Conservation (phyloP, 2,113 vertebrate genomes). For the Pongo abelii region DNA sequence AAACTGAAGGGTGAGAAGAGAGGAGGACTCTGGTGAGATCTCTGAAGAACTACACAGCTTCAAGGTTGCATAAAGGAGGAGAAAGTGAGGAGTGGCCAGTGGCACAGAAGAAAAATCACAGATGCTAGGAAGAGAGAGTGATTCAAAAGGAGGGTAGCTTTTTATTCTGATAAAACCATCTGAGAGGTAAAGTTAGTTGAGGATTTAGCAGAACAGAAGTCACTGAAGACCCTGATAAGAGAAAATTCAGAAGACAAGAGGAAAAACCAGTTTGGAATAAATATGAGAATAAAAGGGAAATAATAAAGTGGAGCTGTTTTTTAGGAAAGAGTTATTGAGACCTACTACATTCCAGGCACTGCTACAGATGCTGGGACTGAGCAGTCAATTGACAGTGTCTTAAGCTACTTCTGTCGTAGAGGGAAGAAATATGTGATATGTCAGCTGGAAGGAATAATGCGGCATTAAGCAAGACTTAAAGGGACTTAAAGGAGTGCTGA, state of each 20-base stretch:
- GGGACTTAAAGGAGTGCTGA: background rate
- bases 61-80: background rate
- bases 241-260: background rate
- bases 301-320: background rate
- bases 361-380: background rate
- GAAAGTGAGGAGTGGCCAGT: no score
- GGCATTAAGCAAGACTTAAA: background rate
- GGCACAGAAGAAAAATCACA: background rate
- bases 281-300: background rate
- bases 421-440: background rate
- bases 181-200: background rate
- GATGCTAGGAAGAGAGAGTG: background rate
- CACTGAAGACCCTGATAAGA: background rate
- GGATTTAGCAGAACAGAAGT: background rate
- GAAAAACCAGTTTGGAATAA: background rate
- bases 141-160: background rate
- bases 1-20: background rate
- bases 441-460: background rate
- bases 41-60: background rate
- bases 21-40: no score
- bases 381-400: background rate
- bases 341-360: background rate
- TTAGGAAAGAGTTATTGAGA: background rate
- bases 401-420: background rate
- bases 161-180: background rate